phyloP scores from a whole-genome alignment of 2,797 vertebrate genomes.

The Ibycter americanus region DNA sequence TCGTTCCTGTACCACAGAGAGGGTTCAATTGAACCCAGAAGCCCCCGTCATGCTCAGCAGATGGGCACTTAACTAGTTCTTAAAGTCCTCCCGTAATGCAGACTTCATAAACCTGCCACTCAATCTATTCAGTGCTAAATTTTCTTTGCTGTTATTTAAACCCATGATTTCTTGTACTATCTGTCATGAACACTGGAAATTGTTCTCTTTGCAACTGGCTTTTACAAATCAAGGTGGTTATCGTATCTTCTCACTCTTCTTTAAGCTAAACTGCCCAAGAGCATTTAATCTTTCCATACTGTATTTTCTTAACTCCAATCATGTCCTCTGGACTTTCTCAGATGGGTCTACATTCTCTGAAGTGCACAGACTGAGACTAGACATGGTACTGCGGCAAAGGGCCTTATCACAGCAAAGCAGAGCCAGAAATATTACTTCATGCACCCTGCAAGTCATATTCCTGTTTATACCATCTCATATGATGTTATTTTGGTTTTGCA shows the following conservation, averaged over 20 bases:
- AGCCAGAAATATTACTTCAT: not conserved
- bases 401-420: not conserved
- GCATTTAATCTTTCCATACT: not conserved
- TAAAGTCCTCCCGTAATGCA: not conserved
- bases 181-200: not conserved
- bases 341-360: not conserved
- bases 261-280: not conserved
- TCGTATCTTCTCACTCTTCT: not conserved
- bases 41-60: not conserved
- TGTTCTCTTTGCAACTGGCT: not conserved
- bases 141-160: not conserved
- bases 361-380: not conserved
- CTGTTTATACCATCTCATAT: not conserved
- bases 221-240: not conserved
- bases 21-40: not conserved
- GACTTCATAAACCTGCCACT: not conserved
- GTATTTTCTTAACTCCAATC: not conserved
- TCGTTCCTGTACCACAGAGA: not conserved
- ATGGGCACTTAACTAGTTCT: not conserved
- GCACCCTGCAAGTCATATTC: not conserved
- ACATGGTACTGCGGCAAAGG: not conserved
- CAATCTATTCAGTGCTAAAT: not conserved
- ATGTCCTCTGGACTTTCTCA: not conserved
- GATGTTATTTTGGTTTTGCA: not conserved
- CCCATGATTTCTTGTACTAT: not conserved